phyloP scores from a whole-genome alignment of 92 coral and sea anemone genomes.

The Porites evermanni region DNA sequence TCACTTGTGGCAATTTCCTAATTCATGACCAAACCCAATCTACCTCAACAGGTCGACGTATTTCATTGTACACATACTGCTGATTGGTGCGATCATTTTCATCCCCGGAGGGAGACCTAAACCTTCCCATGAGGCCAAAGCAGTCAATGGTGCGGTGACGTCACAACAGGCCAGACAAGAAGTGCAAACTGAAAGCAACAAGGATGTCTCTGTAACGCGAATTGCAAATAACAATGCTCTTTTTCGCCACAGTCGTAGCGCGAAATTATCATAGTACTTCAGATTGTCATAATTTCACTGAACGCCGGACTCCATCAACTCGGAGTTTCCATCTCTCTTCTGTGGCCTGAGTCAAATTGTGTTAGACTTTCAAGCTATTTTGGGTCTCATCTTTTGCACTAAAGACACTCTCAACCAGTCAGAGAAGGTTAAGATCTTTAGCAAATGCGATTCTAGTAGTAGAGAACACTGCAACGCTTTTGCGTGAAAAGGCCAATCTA shows the following conservation, averaged over 20 bases:
- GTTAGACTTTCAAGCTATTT: no score
- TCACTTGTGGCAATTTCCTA: not conserved
- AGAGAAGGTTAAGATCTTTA: no score
- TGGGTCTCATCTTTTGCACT: no score
- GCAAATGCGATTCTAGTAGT: no score
- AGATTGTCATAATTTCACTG: not conserved
- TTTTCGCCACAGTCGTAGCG: not conserved
- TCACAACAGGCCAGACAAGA: not conserved
- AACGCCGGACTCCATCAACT: no score
- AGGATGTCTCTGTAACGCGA: not conserved
- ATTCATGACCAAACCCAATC: no score
- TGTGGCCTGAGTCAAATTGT: no score
- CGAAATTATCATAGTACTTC: not conserved
- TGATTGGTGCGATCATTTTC: constrained; percentile 43
- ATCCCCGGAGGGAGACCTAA: not conserved
- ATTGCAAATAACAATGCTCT: constrained; percentile 27
- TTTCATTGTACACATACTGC: constrained; percentile 76
- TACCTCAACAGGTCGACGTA: constrained; percentile 74
- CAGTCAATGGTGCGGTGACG: constrained; percentile 4
- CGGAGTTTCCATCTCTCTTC: no score
- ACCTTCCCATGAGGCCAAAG: constrained; percentile 17
- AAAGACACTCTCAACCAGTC: no score
- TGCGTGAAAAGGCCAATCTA: no score
- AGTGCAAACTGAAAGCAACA: not conserved
- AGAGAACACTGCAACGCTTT: no score